Conservation (phyloP, 92 coral and sea anemone species). For the Siderastrea radians region DNA sequence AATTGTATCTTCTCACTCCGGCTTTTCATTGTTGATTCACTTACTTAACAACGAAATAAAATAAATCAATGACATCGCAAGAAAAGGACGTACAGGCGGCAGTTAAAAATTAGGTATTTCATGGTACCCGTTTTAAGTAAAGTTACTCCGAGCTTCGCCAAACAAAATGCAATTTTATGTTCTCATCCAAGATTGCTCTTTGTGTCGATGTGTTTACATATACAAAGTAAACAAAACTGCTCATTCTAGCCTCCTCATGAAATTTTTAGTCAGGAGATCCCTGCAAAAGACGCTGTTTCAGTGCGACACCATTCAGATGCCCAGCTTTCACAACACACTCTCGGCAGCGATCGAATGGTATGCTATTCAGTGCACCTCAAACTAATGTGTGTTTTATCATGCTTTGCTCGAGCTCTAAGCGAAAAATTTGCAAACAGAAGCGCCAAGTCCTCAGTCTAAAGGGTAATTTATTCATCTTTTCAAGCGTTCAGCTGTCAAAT, state of each 20-base stretch:
- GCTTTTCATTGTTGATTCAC: background rate
- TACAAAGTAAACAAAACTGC: constrained; percentile 17
- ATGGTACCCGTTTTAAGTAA: constrained; percentile 27
- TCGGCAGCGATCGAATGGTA: background rate
- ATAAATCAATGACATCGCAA: background rate
- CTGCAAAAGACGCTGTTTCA: background rate
- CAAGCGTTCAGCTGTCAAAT: constrained; percentile 46
- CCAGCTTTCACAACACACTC: background rate
- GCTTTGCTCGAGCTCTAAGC: background rate
- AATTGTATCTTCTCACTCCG: constrained; percentile 9
- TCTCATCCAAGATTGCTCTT: constrained; percentile 6
- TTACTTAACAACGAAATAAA: background rate
- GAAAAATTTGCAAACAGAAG: constrained; percentile 40
- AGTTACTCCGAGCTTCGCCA: constrained; percentile 1
- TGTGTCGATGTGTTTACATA: constrained; percentile 25
- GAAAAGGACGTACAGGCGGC: background rate
- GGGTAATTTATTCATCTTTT: constrained; percentile 54
- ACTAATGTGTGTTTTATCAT: background rate
- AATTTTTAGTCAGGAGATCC: constrained; percentile 23
- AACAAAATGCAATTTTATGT: background rate
- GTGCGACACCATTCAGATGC: background rate
- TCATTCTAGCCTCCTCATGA: constrained; percentile 35
- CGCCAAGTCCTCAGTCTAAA: constrained; percentile 36
- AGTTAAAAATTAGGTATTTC: background rate
- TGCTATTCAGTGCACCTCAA: background rate